Conservation (phyloP, 1,140 invertebrate genomes). For the Ostrea denselamellosa region DNA sequence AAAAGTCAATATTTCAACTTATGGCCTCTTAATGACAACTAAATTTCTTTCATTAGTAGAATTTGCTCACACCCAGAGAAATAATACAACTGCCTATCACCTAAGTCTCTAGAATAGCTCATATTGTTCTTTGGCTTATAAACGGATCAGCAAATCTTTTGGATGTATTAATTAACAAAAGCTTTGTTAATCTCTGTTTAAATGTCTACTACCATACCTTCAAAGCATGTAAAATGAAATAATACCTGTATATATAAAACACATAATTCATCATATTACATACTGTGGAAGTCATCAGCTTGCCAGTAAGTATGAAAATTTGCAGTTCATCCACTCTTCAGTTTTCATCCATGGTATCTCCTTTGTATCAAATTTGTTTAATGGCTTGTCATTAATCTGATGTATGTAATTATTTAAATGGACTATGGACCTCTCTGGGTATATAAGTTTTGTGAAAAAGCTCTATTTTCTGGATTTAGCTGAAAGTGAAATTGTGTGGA, state of each 20-base stretch:
- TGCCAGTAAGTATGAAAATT: background rate
- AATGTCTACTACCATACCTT: slow-evolving; percentile 19
- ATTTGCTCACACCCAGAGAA: background rate
- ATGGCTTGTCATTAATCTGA: slow-evolving; percentile 6
- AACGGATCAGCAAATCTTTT: slow-evolving; percentile 35
- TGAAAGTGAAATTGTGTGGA: background rate
- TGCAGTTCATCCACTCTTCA: background rate
- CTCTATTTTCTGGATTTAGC: background rate
- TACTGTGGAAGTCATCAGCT: background rate
- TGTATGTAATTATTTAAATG: slow-evolving; percentile 1
- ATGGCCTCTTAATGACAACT: background rate
- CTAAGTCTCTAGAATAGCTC: background rate
- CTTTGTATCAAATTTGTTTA: background rate
- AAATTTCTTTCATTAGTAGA: background rate
- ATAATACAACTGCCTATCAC: slow-evolving; percentile 25
- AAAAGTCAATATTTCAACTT: slow-evolving; percentile 11
- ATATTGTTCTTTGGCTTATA: slow-evolving; percentile 26
- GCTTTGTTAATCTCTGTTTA: slow-evolving; percentile 32
- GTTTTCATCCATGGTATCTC: background rate
- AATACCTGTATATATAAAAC: background rate
- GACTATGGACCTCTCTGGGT: background rate
- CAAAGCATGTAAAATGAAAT: background rate
- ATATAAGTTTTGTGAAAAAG: background rate
- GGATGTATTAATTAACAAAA: slow-evolving; percentile 11
- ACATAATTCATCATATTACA: background rate